Base-by-base conservation (phyloP, 2,888 invertebrate species). In the Lobophora halterata region DNA sequence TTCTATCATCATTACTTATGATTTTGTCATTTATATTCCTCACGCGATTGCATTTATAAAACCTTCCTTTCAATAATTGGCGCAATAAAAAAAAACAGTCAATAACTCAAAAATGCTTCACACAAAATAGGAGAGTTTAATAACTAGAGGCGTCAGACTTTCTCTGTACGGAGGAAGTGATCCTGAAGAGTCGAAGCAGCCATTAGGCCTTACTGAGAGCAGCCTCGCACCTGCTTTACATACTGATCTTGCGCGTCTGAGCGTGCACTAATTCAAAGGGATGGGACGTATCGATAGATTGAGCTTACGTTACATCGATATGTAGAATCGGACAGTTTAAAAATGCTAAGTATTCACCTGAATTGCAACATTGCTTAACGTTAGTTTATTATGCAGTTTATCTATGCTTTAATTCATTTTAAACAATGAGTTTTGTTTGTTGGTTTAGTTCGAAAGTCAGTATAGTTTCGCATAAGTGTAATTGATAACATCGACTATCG, bases 241-340 rank as follows among this genome's bases (percentile, higher is more conserved):
- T 81, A 81, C 78, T 72, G 71, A 79, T 78, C 81, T 77, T 65
- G 73, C 68, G 64, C 64, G 60, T 71, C 71, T 70, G 51, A 65
- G 54, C 61, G 58, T 77, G 82, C 71, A 79, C 83, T 78, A 77
- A 82, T 85, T 85, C 78, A 47, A 28, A 79, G 79, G 49, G 81
- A 74, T 71, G 81, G 53, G 61, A 52, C 34, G 7, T 68, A 55
- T 76, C 71, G 73, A 78, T 66, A 53, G 30, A 40, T 34, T 39
- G 5, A 24, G 1, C 24, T 12, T 3, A 17, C 2, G 2, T 17
- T 17, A 17, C 2, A 5, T 17, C 5, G 9, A n/a, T 18, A 18
- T 18, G 13, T 5, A 11, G n/a, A n/a, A n/a, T n/a, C n/a, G n/a
- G n/a, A n/a, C n/a, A n/a, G n/a, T n/a, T n/a, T n/a, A n/a, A n/a